Percentiles rank a stretch among this genome's conserved stretches.
Conservation (phyloP, 2,797 vertebrate genomes). For the Pelobates cultripes region DNA sequence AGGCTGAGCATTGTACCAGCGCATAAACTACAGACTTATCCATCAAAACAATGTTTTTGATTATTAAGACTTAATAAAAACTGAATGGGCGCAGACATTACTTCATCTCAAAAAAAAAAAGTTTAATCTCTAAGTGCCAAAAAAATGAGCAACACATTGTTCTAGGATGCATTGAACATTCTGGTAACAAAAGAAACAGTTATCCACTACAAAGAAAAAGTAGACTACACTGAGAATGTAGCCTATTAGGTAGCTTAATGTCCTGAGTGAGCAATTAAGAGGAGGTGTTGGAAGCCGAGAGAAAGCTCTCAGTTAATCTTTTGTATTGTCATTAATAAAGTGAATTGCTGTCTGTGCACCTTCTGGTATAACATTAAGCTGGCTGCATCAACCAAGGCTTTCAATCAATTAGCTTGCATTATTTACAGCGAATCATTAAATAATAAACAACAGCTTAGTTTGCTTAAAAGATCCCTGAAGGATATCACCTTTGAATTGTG, state of each 20-base stretch:
- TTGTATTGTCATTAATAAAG: constrained; percentile 55
- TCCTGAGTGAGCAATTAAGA: constrained; percentile 53
- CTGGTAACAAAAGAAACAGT: background rate
- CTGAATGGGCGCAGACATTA: background rate
- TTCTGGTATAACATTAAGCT: constrained; percentile 49
- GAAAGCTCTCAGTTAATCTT: constrained; percentile 46
- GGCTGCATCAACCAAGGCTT: constrained; percentile 37
- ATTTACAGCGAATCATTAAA: constrained; percentile 55
- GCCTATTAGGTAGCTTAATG: constrained; percentile 19
- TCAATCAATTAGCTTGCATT: constrained; percentile 55
- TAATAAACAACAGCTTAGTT: constrained; percentile 55
- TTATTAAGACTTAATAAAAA: constrained; percentile 31
- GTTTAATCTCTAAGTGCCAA: background rate
- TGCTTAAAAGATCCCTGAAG: constrained; percentile 51
- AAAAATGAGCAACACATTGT: background rate
- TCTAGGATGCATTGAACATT: background rate
- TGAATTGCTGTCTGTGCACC: constrained; percentile 52
- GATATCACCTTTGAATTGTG: constrained; percentile 17
- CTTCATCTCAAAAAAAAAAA: background rate
- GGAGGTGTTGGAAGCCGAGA: constrained; percentile 37
- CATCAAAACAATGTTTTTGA: constrained; percentile 29
- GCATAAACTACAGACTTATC: constrained; percentile 41
- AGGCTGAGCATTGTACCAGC: constrained; percentile 14
- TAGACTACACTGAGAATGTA: background rate
- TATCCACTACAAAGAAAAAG: background rate